These are phyloP conservation scores for Ormyrus labotus DNA, from an alignment of 2,888 invertebrate species.

Conservation along the genomic window DNA sequence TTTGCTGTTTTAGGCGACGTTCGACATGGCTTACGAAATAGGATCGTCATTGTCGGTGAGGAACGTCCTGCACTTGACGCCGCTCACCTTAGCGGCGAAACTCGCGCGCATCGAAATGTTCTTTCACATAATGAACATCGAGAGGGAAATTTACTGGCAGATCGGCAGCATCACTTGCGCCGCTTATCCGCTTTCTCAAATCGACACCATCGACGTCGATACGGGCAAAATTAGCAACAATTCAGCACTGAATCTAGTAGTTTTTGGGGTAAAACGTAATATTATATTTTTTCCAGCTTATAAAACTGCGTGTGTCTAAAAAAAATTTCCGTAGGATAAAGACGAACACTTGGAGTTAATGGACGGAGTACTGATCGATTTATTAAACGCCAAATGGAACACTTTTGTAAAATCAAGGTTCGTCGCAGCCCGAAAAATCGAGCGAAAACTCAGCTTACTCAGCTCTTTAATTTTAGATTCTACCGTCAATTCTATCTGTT, in stretches of 20 bases:
- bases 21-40: conserved; percentile 95
- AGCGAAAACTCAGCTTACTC: background rate
- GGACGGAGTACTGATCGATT: conserved; percentile 94
- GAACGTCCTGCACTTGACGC: conserved; percentile 92
- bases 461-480: conserved; percentile 80
- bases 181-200: conserved; percentile 95
- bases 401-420: conserved; percentile 91
- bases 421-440: background rate
- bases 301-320: too few species aligned
- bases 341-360: conserved; percentile 95
- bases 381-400: conserved; percentile 98
- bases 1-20: conserved; percentile 82
- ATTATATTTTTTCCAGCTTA: background rate
- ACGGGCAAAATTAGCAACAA: conserved; percentile 96
- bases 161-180: conserved; percentile 97
- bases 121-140: conserved; percentile 96
- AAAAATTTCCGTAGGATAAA: conserved; percentile 83
- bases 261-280: conserved; percentile 87
- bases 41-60: conserved; percentile 92
- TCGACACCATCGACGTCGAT: conserved; percentile 95
- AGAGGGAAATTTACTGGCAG: conserved; percentile 98
- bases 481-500: conserved; percentile 95
- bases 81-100: conserved; percentile 94
- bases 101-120: conserved; percentile 96
- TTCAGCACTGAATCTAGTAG: conserved; percentile 95